phyloP scores from a whole-genome alignment of 1,140 invertebrate species.

The Harlomillsia oculata region DNA sequence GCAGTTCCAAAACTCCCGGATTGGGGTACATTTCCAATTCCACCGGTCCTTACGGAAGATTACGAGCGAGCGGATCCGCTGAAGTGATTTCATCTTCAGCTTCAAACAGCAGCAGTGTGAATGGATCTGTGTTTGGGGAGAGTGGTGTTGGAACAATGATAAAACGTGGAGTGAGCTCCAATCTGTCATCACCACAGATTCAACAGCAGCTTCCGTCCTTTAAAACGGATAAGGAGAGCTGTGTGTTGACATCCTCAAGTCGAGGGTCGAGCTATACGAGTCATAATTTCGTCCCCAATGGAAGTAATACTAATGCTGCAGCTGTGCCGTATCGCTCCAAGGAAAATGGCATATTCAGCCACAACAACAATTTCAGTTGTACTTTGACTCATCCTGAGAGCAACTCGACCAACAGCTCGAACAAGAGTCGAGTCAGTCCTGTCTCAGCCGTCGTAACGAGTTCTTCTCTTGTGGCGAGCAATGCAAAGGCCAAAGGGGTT shows the following conservation, averaged over 20 bases:
- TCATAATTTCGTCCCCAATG: not conserved
- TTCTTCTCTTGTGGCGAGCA: no score
- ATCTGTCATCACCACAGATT: conserved; percentile 1
- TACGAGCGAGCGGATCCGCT: not conserved
- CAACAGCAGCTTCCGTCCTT: conserved; percentile 9
- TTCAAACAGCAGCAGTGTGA: not conserved
- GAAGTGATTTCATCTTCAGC: conserved; percentile 1
- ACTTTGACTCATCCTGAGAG: conserved; percentile 4
- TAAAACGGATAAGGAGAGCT: conserved; percentile 13
- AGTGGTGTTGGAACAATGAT: no score
- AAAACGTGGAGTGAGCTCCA: no score
- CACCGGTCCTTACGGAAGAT: not conserved
- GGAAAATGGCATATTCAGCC: no score
- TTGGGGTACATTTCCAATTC: no score
- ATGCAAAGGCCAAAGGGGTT: no score
- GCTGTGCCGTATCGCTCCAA: no score
- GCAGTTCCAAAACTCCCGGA: no score
- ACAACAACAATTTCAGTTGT: conserved; percentile 11
- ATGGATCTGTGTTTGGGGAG: no score
- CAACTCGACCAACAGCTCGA: not conserved
- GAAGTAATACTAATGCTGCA: no score
- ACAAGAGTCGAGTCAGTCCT: no score
- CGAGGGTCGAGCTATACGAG: not conserved
- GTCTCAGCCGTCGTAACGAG: conserved; percentile 2
- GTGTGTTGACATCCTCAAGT: conserved; percentile 4